These are phyloP conservation scores for Pseudomyrmex sp. DNA, from an alignment of 1,140 invertebrate genomes.

Conservation along the genomic window DNA sequence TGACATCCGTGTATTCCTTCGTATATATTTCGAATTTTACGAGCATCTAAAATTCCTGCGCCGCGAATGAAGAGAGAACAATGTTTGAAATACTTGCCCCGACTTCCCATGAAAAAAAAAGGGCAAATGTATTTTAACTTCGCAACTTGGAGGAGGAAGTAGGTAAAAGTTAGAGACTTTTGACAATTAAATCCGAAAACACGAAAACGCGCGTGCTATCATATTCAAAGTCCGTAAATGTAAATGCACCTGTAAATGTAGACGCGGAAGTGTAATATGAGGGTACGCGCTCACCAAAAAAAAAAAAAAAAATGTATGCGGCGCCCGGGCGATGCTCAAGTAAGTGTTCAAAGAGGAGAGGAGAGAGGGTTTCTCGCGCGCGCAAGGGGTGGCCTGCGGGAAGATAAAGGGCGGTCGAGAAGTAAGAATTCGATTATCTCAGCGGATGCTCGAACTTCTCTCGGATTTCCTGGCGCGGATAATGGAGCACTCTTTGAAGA, in stretches of 20 bases:
- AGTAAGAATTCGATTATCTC: conserved; percentile 76
- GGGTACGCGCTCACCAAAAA: not conserved
- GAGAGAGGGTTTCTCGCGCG: not conserved
- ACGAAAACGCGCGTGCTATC: not conserved
- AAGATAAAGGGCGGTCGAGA: conserved; percentile 73
- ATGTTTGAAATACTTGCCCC: conserved; percentile 3
- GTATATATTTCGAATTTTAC: too few species aligned
- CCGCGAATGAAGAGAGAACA: not conserved
- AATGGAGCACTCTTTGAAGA: conserved; percentile 75
- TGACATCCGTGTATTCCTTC: conserved; percentile 1
- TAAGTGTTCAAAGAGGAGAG: conserved; percentile 48
- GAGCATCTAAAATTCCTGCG: too few species aligned
- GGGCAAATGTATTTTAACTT: not conserved
- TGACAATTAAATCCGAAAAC: conserved; percentile 13
- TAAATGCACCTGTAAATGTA: not conserved
- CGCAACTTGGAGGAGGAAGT: not conserved
- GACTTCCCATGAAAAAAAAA: too few species aligned
- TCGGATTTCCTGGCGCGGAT: conserved; percentile 75
- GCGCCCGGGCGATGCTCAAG: conserved; percentile 24
- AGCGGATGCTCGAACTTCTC: conserved; percentile 74
- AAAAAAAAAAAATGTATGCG: conserved; percentile 60
- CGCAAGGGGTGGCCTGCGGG: conserved; percentile 34
- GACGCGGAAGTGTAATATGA: conserved; percentile 27
- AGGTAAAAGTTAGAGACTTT: not conserved
- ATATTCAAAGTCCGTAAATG: conserved; percentile 20